phyloP scores from a whole-genome alignment of 2,797 vertebrate genomes.

The Cercopithecus petaurista region DNA sequence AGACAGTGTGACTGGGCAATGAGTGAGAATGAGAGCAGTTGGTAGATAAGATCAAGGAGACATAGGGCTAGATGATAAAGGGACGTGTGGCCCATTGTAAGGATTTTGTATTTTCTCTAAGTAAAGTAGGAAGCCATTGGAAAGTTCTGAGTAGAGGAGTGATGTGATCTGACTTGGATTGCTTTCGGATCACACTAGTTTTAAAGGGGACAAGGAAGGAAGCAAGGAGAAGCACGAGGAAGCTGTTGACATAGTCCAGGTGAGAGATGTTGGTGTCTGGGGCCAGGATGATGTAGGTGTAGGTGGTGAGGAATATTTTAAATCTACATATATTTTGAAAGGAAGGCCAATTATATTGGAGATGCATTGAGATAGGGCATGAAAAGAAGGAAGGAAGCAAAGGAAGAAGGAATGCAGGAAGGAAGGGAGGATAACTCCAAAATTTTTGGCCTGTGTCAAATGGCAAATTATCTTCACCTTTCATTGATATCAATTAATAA shows the following conservation, averaged over 20 bases:
- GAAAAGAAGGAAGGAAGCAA: not conserved
- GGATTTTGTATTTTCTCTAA: not conserved
- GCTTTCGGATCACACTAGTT: not conserved
- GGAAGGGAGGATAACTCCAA: not conserved
- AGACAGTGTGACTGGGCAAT: not conserved
- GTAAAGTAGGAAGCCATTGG: not conserved
- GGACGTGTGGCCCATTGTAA: not conserved
- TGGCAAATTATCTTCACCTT: not conserved
- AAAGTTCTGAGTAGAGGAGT: not conserved
- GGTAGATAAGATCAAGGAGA: not conserved
- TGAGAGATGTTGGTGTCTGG: not conserved
- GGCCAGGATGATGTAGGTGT: not conserved
- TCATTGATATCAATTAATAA: not conserved
- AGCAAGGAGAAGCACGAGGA: not conserved
- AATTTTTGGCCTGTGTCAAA: not conserved
- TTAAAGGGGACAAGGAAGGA: not conserved
- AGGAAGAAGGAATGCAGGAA: not conserved
- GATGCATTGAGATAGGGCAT: too few relatives aligned
- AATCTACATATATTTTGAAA: constrained; percentile 16
- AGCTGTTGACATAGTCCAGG: not conserved
- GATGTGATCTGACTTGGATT: not conserved
- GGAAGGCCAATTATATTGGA: not conserved
- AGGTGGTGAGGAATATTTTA: not conserved
- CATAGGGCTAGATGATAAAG: not conserved
- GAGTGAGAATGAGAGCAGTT: not conserved